Percentiles rank a stretch among this genome's conserved stretches.
phyloP scores from a whole-genome alignment of 1,140 invertebrate genomes.

The Drosophila murphyi region DNA sequence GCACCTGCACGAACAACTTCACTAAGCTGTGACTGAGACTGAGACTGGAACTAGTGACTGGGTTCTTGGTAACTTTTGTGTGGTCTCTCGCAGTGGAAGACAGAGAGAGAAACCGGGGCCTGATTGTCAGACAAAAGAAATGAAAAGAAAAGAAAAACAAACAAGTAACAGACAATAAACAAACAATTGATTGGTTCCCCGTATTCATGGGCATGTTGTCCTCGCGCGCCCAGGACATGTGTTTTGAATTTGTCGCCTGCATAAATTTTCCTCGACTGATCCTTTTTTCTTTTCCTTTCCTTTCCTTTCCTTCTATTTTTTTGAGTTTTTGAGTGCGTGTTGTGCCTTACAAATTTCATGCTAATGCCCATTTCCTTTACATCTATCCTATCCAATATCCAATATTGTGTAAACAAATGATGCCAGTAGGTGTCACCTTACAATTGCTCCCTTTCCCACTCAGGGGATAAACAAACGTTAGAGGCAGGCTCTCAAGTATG shows the following conservation, averaged over 20 bases:
- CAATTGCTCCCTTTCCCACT: slow-evolving; percentile 44
- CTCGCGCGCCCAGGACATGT: slow-evolving; percentile 60
- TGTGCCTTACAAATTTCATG: slow-evolving; percentile 79
- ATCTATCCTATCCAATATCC: slow-evolving; percentile 62
- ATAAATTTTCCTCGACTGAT: slow-evolving; percentile 72
- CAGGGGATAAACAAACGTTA: not conserved
- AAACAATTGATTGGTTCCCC: slow-evolving; percentile 71
- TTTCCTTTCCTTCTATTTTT: slow-evolving; percentile 2
- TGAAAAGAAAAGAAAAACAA: slow-evolving; percentile 54
- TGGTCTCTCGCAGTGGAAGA: slow-evolving; percentile 53
- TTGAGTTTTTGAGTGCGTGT: slow-evolving; percentile 66
- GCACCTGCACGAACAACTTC: slow-evolving; percentile 49
- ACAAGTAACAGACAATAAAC: slow-evolving; percentile 76
- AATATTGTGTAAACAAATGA: slow-evolving; percentile 83
- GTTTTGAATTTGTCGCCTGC: slow-evolving; percentile 82
- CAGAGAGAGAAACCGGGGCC: slow-evolving; percentile 20
- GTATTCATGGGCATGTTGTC: slow-evolving; percentile 28
- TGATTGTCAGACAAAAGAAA: slow-evolving; percentile 58
- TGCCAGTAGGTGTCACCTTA: slow-evolving; percentile 77
- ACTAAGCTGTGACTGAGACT: slow-evolving; percentile 13
- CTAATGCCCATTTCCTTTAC: slow-evolving; percentile 78
- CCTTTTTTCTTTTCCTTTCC: slow-evolving; percentile 49
- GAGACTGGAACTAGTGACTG: slow-evolving; percentile 16
- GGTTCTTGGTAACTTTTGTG: slow-evolving; percentile 35
- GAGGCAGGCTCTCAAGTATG: slow-evolving; percentile 38